Conservation (phyloP, 1,140 invertebrate species). For the Mamestra configurata region DNA sequence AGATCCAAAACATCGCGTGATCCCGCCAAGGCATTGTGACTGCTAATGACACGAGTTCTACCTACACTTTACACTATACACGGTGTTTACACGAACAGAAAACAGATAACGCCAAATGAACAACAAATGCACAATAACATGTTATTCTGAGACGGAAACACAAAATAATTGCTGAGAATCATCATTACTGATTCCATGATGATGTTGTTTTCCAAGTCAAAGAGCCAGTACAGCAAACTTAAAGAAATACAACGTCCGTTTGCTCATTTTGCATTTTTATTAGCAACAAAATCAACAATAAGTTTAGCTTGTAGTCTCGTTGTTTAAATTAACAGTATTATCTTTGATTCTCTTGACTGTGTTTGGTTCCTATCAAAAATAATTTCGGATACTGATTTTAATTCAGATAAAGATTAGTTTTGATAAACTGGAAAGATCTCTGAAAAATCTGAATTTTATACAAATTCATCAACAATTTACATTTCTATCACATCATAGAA, state of each 20-base stretch:
- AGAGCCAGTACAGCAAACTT: neutral
- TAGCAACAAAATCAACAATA: neutral
- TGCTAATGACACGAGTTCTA: constrained; percentile 38
- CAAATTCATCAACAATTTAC: neutral
- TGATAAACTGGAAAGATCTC: neutral
- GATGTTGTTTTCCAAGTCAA: constrained; percentile 35
- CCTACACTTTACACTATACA: constrained; percentile 23
- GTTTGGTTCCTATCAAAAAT: neutral
- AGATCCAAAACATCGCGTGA: constrained; percentile 48
- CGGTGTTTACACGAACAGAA: constrained; percentile 35
- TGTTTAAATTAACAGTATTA: too few species aligned
- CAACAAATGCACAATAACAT: constrained; percentile 42
- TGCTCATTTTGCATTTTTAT: too few species aligned
- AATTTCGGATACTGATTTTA: neutral
- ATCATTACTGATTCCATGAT: constrained; percentile 25
- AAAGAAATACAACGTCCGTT: neutral
- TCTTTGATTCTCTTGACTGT: neutral
- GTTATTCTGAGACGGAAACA: constrained; percentile 35
- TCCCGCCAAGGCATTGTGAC: constrained; percentile 40
- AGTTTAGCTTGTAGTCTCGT: neutral
- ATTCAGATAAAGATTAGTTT: neutral
- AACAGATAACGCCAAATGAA: constrained; percentile 39
- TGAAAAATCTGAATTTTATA: neutral
- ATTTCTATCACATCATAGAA: neutral
- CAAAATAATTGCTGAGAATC: constrained; percentile 26